A percentile compares a stretch with the other conserved stretches of the same genome.
phyloP scores from a whole-genome alignment of 2,113 vertebrate genomes.

The Bujurquina vittata region DNA sequence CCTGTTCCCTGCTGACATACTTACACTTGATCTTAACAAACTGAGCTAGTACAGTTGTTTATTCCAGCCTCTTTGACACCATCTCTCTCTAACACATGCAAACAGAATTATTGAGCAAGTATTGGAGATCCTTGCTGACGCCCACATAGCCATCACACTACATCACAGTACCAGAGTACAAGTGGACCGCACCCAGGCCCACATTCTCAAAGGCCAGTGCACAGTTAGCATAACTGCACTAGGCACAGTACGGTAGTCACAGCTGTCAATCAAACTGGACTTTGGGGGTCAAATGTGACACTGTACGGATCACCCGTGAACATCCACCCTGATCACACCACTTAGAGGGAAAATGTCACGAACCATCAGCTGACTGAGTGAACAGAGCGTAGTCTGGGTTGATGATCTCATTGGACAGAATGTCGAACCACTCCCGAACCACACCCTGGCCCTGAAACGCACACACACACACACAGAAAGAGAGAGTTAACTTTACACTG shows the following conservation, averaged over 20 bases:
- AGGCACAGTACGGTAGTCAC: background rate
- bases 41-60: background rate
- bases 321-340: background rate
- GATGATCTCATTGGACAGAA: conserved; percentile 97
- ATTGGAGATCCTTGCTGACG: background rate
- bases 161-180: background rate
- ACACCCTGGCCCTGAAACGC: conserved; percentile 94
- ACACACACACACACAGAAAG: background rate
- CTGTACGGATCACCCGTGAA: background rate
- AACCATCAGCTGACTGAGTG: conserved; percentile 98
- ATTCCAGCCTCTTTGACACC: background rate
- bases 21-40: background rate
- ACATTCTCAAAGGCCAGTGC: background rate
- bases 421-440: conserved; percentile 98
- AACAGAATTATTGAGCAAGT: rapidly evolving
- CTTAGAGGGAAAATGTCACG: background rate
- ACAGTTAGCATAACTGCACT: background rate
- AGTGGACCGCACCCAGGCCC: background rate
- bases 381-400: conserved; percentile 98
- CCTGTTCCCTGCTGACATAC: too few species aligned
- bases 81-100: background rate
- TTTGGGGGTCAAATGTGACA: background rate
- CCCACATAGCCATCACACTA: too few species aligned
- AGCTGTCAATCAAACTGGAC: background rate
- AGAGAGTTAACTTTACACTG: too few species aligned